phyloP scores from a whole-genome alignment of 2,797 vertebrate species.

The Microctenopoma steveboyesi region DNA sequence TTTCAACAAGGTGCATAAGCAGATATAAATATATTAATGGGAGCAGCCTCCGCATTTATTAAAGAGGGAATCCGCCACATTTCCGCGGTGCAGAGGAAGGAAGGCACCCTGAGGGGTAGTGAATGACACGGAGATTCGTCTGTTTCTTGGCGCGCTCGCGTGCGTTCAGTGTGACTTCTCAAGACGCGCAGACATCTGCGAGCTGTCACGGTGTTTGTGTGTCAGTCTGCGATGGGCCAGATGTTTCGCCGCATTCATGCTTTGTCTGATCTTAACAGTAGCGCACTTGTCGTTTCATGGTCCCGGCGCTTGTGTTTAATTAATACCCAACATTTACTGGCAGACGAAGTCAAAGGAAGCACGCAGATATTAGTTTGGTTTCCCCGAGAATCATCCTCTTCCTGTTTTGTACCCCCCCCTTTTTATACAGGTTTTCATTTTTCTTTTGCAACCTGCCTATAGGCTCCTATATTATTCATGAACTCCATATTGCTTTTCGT shows the following conservation, averaged over 20 bases:
- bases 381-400: background rate
- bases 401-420: background rate
- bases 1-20: conserved; percentile 73
- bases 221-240: conserved; percentile 38
- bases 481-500: conserved; percentile 66
- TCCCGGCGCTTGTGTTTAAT: conserved; percentile 33
- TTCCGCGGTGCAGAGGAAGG: conserved; percentile 61
- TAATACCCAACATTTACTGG: background rate
- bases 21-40: conserved; percentile 79
- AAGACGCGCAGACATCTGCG: conserved; percentile 56
- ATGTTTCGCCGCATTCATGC: conserved; percentile 33
- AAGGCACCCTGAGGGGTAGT: conserved; percentile 66
- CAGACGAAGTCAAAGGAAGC: conserved; percentile 12
- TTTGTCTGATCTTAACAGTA: conserved; percentile 28
- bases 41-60: conserved; percentile 67
- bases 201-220: conserved; percentile 39
- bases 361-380: background rate
- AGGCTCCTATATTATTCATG: conserved; percentile 72
- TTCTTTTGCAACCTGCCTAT: conserved; percentile 49
- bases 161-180: conserved; percentile 19
- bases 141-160: conserved; percentile 24
- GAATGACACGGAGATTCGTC: conserved; percentile 65
- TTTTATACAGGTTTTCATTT: conserved; percentile 43
- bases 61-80: conserved; percentile 63
- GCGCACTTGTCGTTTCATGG: conserved; percentile 1